Evolutionary conservation across 1,140 invertebrate species (phyloP).

Genomic region (Anastrepha obliqua): DNA sequence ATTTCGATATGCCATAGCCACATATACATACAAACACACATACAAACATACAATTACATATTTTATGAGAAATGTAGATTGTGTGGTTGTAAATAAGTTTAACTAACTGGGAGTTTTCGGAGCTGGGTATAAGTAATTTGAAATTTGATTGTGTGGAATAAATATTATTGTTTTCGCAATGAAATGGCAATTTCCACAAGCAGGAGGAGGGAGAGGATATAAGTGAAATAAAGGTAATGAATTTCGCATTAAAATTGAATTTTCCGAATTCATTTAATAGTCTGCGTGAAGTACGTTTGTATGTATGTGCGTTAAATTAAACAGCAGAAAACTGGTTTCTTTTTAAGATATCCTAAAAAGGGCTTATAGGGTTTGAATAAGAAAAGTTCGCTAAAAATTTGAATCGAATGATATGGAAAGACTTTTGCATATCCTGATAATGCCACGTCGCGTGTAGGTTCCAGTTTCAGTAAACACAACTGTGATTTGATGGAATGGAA

Average conservation of each 20-base stretch:
- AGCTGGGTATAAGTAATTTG: conserved; percentile 29
- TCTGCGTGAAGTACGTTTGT: not conserved
- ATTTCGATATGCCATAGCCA: not conserved
- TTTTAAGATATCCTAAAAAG: no score
- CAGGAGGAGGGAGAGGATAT: not conserved
- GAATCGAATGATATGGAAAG: no score
- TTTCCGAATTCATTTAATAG: not conserved
- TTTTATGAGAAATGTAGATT: not conserved
- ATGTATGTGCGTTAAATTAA: no score
- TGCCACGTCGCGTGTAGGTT: no score
- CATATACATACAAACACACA: no score
- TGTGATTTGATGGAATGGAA: no score
- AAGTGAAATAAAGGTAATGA: conserved; percentile 8
- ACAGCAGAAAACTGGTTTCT: no score
- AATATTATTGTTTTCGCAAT: conserved; percentile 52
- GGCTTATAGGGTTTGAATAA: no score
- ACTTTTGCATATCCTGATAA: no score
- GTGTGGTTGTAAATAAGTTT: conserved; percentile 35
- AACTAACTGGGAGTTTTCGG: not conserved
- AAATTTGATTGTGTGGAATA: conserved; percentile 49
- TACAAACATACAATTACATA: not conserved
- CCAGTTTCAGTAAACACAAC: no score
- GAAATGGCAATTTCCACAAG: conserved; percentile 42
- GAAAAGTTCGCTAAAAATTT: no score
- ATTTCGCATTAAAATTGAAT: not conserved